Conservation (phyloP, 2,888 invertebrate genomes). For the Stenichneumon culpator region DNA sequence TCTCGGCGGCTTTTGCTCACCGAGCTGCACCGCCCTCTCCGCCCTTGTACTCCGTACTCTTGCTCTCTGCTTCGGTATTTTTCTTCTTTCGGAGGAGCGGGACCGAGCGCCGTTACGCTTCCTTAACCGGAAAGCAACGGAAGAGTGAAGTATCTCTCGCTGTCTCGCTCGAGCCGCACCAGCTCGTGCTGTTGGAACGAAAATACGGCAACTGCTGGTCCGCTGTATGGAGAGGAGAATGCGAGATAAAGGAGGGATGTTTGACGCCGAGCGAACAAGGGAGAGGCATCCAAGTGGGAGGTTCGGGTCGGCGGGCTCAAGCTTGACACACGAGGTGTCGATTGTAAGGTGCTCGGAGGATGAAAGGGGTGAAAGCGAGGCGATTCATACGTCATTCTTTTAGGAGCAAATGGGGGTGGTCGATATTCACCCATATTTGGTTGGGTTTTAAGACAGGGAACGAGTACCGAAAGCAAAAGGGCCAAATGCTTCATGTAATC, state of each 20-base stretch:
- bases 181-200: slow-evolving; percentile 9
- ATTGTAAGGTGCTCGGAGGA: too few relatives aligned
- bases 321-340: too few relatives aligned
- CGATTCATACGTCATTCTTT: too few relatives aligned
- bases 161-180: not conserved
- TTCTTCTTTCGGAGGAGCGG: slow-evolving; percentile 58
- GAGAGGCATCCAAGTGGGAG: slow-evolving; percentile 49
- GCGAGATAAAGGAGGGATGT: slow-evolving; percentile 48
- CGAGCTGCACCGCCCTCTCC: slow-evolving; percentile 5
- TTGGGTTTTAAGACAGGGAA: too few relatives aligned
- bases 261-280: slow-evolving; percentile 18
- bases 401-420: too few relatives aligned
- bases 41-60: too few relatives aligned
- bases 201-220: not conserved
- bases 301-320: not conserved
- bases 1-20: slow-evolving; percentile 20
- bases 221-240: not conserved
- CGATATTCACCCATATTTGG: too few relatives aligned
- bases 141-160: slow-evolving; percentile 47
- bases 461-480: too few relatives aligned
- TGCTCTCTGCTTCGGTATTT: slow-evolving; percentile 50
- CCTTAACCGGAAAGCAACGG: slow-evolving; percentile 59
- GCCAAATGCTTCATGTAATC: too few relatives aligned
- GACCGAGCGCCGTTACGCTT: slow-evolving; percentile 28
- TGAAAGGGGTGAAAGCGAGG: too few relatives aligned